These are phyloP conservation scores for Spermophilus dauricus DNA, from an alignment of 2,113 vertebrate genomes.

Conservation along the genomic window DNA sequence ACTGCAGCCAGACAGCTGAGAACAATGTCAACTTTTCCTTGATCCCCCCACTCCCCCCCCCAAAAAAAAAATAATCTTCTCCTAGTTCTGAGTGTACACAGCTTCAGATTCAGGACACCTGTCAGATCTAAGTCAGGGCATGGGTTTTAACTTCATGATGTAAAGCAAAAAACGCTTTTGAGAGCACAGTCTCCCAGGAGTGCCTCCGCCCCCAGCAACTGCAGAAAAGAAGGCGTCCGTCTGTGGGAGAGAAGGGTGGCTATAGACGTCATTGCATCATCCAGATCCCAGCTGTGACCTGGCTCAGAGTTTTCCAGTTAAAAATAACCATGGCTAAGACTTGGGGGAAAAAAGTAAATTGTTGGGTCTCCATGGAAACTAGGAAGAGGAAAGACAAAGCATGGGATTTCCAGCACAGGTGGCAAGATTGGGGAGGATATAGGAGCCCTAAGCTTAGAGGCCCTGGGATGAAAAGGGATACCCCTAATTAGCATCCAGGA, in stretches of 20 bases:
- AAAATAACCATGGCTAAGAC: constrained; percentile 69
- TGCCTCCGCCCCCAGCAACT: constrained; percentile 70
- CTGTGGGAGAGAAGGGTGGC: constrained; percentile 77
- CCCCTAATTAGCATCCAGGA: constrained; percentile 47
- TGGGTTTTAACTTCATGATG: constrained; percentile 71
- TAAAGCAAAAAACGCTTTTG: constrained; percentile 72
- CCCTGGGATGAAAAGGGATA: constrained; percentile 50
- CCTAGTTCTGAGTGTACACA: background rate
- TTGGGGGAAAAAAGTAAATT: constrained; percentile 83
- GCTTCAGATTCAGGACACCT: constrained; percentile 64
- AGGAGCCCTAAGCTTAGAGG: constrained; percentile 28
- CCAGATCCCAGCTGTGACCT: constrained; percentile 84
- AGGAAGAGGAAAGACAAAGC: constrained; percentile 57
- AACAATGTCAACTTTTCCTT: background rate
- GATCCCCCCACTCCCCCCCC: background rate
- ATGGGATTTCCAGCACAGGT: constrained; percentile 51
- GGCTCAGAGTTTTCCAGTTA: constrained; percentile 76
- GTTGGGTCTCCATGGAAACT: constrained; percentile 86
- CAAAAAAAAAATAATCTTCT: background rate
- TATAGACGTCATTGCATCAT: constrained; percentile 81
- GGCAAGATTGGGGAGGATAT: constrained; percentile 33
- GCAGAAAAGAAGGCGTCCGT: constrained; percentile 74
- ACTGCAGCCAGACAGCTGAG: background rate
- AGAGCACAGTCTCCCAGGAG: constrained; percentile 75
- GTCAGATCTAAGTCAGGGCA: constrained; percentile 55